A percentile compares a stretch with the other conserved stretches of the same genome.
These are phyloP conservation scores for Pseudocheirus occidentalis DNA, from an alignment of 2,797 vertebrate species.

Conservation along the genomic window DNA sequence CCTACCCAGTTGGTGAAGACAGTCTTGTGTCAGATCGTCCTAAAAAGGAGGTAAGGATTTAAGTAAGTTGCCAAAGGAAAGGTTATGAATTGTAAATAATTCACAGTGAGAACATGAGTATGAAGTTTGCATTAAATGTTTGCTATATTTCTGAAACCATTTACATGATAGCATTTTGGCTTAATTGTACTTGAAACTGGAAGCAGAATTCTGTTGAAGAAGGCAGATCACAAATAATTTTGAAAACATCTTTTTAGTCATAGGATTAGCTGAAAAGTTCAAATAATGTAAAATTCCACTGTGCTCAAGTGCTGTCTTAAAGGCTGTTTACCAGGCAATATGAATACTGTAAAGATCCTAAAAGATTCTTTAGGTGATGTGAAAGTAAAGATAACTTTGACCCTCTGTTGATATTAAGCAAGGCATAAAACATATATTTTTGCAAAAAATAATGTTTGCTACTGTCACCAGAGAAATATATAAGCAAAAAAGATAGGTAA, in stretches of 20 bases:
- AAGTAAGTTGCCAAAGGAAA: conserved; percentile 28
- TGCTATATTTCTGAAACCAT: conserved; percentile 27
- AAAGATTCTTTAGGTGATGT: neutral
- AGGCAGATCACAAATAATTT: neutral
- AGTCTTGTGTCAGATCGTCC: conserved; percentile 96
- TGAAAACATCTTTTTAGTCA: neutral
- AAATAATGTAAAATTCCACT: neutral
- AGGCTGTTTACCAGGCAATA: neutral
- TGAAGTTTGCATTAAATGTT: neutral
- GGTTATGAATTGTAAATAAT: conserved; percentile 8
- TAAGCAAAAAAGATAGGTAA: neutral
- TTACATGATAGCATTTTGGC: neutral
- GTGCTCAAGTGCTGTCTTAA: neutral
- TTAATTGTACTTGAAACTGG: neutral
- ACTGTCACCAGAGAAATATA: neutral
- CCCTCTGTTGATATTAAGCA: neutral
- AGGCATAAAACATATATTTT: neutral
- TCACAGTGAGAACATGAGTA: conserved; percentile 18
- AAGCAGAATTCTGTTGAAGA: neutral
- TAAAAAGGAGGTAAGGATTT: conserved; percentile 92
- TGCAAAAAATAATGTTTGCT: neutral
- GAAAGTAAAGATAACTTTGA: neutral
- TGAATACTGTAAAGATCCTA: neutral
- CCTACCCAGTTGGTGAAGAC: conserved; percentile 96
- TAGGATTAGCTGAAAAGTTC: neutral